These are phyloP conservation scores for Aethes cnicana DNA, from an alignment of 2,888 invertebrate species.

Conservation along the genomic window DNA sequence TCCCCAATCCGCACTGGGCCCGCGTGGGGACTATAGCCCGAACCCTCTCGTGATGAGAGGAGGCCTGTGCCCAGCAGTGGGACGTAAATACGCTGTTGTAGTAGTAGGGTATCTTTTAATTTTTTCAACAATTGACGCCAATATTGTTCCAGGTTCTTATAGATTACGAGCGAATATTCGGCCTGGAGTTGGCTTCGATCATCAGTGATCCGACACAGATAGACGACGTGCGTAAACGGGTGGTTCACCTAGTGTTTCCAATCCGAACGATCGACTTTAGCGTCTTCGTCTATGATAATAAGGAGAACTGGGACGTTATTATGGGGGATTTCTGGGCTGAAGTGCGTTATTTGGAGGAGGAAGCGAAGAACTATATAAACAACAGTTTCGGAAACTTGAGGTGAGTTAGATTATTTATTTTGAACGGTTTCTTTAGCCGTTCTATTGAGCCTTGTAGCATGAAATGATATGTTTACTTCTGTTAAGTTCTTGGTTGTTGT, in stretches of 20 bases:
- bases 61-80: too few species aligned
- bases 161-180: slow-evolving; percentile 95
- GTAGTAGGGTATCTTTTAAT: too few species aligned
- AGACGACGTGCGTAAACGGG: slow-evolving; percentile 90
- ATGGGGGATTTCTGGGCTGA: slow-evolving; percentile 90
- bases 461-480: too few species aligned
- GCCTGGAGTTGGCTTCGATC: slow-evolving; percentile 91
- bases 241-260: slow-evolving; percentile 88
- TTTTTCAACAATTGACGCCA: too few species aligned
- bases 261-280: slow-evolving; percentile 91
- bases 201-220: slow-evolving; percentile 93
- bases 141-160: slow-evolving; percentile 84
- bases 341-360: slow-evolving; percentile 88
- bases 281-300: slow-evolving; percentile 89
- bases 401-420: slow-evolving; percentile 46
- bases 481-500: too few species aligned
- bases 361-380: slow-evolving; percentile 92
- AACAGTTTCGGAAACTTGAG: slow-evolving; percentile 91
- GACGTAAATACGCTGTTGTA: too few species aligned
- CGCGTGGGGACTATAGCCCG: too few species aligned
- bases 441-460: too few species aligned
- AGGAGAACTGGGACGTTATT: slow-evolving; percentile 93
- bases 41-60: too few species aligned
- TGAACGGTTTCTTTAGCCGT: too few species aligned
- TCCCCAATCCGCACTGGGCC: too few species aligned